Base-by-base conservation (phyloP, 1,140 invertebrate genomes). In the Platyscapa corneri region DNA sequence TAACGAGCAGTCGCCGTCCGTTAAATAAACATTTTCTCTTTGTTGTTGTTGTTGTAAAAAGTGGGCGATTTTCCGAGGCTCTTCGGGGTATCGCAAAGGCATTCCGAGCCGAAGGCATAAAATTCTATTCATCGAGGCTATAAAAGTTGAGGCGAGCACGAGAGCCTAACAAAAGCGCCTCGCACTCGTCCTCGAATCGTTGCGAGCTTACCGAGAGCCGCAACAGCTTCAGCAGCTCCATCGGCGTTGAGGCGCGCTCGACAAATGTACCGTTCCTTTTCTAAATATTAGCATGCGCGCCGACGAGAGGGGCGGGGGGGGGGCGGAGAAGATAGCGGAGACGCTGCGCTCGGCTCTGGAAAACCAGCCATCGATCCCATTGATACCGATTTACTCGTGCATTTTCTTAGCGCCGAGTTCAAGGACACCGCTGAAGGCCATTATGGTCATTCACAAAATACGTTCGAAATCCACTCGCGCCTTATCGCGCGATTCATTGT, bases 181-280 rank as follows among this genome's bases (percentile, higher is more conserved):
- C 34, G 81, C 70, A 39, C 39, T 60, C 70, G 72, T 46, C 42
- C 72, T 75, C 46, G 67, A n/a, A 16, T 32, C 3, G 30, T 27
- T 37, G 32, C 76, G 27, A 46, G 5, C 23, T 37, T 53, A 30
- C 46, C 42, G 6, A 42, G 3, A 74, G 16, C 18, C 16, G 5
- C n/a, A n/a, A n/a, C n/a, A n/a, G n/a, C n/a, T n/a, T n/a, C n/a
- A 53, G 5, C 34, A 14, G 30, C 53, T 82, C 53, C 79, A 34
- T 82, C 65, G 42, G 64, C 8, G 16, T 42, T 23, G 34, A 30
- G 65, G 18, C 27, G 56, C 37, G 37, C 49, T 5, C 42, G 42
- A 46, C 77, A 39, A 37, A 30, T 60, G 16, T 10, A 6, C 53
- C 70, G 82, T 42, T 83, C 37, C 82, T 75, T 84, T 84, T 84